phyloP scores from a whole-genome alignment of 2,797 vertebrate genomes.

The Sylvia borin region DNA sequence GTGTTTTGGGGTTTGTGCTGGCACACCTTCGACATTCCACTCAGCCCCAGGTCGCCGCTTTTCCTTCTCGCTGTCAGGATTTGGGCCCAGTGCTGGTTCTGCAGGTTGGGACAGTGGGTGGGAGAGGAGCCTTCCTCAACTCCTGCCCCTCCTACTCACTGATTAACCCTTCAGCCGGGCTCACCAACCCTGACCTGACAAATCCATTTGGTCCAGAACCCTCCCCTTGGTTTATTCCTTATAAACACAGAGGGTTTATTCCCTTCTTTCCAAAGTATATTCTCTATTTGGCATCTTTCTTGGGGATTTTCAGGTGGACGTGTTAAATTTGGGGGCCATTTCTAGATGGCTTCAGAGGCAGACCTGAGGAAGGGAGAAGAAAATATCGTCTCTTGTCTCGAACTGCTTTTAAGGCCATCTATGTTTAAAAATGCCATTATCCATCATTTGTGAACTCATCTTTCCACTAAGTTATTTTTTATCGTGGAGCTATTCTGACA shows the following conservation, averaged over 20 bases:
- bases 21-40: neutral
- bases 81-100: constrained; percentile 11
- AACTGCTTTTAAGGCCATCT: neutral
- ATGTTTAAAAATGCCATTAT: rapidly evolving
- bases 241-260: neutral
- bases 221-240: neutral
- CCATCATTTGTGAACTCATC: neutral
- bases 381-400: neutral
- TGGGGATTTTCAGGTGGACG: neutral
- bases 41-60: neutral
- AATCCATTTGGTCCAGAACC: neutral
- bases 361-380: neutral
- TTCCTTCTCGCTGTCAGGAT: neutral
- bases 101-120: constrained; percentile 1
- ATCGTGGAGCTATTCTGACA: neutral
- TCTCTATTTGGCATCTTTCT: neutral
- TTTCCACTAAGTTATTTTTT: neutral
- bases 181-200: neutral
- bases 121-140: neutral
- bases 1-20: neutral
- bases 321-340: neutral
- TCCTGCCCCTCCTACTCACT: neutral
- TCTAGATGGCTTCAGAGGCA: neutral
- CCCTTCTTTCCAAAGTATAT: neutral
- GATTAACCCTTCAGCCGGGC: neutral